A percentile compares a stretch with the other conserved stretches of the same genome.
phyloP scores from a whole-genome alignment of 23 tunicate genomes.

The Trididemnum nubilum region DNA sequence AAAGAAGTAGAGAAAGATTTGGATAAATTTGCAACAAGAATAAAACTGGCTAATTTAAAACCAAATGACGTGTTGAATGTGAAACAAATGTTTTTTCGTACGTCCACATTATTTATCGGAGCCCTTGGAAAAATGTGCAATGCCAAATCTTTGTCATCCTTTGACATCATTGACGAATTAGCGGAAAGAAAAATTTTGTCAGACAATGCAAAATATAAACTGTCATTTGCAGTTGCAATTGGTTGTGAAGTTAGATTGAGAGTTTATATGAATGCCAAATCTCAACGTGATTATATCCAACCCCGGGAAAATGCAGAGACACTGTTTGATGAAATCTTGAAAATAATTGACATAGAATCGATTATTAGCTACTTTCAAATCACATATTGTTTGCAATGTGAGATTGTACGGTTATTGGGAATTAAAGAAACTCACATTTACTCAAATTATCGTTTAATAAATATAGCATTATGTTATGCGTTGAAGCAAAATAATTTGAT shows the following conservation, averaged over 20 bases:
- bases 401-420: too few relatives aligned
- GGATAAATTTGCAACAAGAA: neutral
- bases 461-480: too few relatives aligned
- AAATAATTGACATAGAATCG: neutral
- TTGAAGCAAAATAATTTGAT: too few relatives aligned
- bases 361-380: constrained; percentile 8
- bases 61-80: neutral
- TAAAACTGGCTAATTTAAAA: neutral
- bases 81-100: constrained; percentile 15
- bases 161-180: constrained; percentile 10
- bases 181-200: neutral
- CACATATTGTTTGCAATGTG: constrained; percentile 20
- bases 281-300: constrained; percentile 7
- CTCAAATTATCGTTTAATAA: too few relatives aligned
- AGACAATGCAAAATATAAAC: constrained; percentile 11
- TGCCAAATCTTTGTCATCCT: constrained; percentile 1
- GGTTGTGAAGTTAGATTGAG: constrained; percentile 33
- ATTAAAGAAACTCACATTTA: too few relatives aligned
- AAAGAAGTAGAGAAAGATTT: constrained; percentile 20
- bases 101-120: constrained; percentile 6
- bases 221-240: constrained; percentile 34
- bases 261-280: neutral
- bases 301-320: neutral
- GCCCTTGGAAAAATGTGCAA: constrained; percentile 10
- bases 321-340: neutral